Evolutionary conservation across 2,888 invertebrate genomes (phyloP).

Genomic region (Protonemura montana): DNA sequence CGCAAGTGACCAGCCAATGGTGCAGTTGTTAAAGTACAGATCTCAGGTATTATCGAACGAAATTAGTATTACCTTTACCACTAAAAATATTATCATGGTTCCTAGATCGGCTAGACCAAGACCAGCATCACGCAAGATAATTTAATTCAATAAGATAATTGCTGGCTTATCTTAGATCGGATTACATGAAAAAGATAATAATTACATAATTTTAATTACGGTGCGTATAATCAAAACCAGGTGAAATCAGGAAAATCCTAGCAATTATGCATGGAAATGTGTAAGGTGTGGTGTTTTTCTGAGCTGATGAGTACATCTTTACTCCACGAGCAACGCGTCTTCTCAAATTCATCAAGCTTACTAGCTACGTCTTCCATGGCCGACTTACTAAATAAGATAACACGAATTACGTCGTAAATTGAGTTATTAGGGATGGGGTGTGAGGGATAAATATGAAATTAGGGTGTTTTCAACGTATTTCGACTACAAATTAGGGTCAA

Average conservation of each 20-base stretch:
- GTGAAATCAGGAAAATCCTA: not conserved
- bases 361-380: not conserved
- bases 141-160: constrained; percentile 12
- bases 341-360: not conserved
- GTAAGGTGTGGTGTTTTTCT: not conserved
- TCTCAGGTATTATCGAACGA: not conserved
- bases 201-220: not conserved
- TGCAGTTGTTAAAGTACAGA: not conserved
- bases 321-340: not conserved
- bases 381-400: not conserved
- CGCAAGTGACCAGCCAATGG: not conserved
- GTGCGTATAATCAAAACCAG: not conserved
- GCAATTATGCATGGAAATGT: not conserved
- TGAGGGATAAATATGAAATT: not conserved
- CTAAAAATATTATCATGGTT: not conserved
- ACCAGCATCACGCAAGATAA: not conserved
- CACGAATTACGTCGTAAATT: not conserved
- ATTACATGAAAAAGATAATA: constrained; percentile 7
- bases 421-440: not conserved
- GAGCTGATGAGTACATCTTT: not conserved
- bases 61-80: not conserved
- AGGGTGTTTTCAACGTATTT: constrained; percentile 24
- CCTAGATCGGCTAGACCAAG: not conserved
- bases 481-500: constrained; percentile 21
- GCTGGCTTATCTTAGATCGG: not conserved